Base-by-base conservation (phyloP, 2,888 invertebrate species). In the Mamestra brassicae region DNA sequence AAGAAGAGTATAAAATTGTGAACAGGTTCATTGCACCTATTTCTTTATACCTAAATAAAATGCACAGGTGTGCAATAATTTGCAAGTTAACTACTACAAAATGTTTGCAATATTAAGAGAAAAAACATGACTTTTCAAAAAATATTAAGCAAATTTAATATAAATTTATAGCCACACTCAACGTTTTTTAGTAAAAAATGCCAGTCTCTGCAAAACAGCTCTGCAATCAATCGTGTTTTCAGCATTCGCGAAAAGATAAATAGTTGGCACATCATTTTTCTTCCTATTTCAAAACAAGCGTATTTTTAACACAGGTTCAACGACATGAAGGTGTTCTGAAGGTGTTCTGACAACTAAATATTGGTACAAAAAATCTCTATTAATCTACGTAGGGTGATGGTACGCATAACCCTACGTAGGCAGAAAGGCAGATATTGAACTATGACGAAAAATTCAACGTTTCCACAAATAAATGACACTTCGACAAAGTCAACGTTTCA, bases 301-400 rank as follows among this genome's bases (percentile, higher is more conserved):
- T 83, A 81, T 83, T 83, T 83, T 78, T 83, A 52, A 70, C 60
- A 61, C n/a, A n/a, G 47, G 83, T 81, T 81, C 79, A 81, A 81
- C 42, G 78, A 74, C 81, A 67, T 83, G 45, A 15, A 26, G 26
- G 26, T 26, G 26, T 26, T 26, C 26, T 26, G 26, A 47, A 42
- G 38, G 38, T 60, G 58, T 7, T 54, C 17, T 42, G 54, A 60
- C 17, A 57, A 58, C 62, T 52, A 36, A 64, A 70, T 58, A 67
- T 38, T 61, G 15, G 73, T 26, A 58, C 26, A 36, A 34, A 52
- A 68, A 54, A 60, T 13, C n/a, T 47, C 15, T n/a, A 2, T 50
- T 26, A 26, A 63, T 6, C 4, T 58, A 45, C 45, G 36, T 62
- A 55, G n/a, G 10, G 13, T 64, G 3, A 57, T 47, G 26, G 26